Conservation (phyloP, 2,797 vertebrate genomes). For the Melanotaenia maccullochi region DNA sequence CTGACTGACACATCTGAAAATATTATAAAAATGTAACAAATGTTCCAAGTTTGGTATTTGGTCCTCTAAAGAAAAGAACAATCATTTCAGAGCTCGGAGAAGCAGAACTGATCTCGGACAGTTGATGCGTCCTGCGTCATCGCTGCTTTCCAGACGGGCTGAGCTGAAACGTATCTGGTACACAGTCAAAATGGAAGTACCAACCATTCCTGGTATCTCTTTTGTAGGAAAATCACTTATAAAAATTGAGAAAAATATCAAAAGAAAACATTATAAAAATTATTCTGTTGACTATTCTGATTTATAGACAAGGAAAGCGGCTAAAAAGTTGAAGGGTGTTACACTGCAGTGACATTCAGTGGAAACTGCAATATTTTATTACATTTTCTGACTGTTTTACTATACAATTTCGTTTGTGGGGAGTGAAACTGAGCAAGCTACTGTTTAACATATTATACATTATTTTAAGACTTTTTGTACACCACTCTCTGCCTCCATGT, state of each 20-base stretch:
- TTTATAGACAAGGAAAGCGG: slow-evolving; percentile 62
- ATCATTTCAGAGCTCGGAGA: slow-evolving; percentile 51
- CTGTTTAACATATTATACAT: slow-evolving; percentile 46
- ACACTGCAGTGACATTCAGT: slow-evolving; percentile 70
- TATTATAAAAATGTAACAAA: slow-evolving; percentile 77
- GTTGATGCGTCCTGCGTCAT: slow-evolving; percentile 15
- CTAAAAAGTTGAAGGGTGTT: slow-evolving; percentile 66
- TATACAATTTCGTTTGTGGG: slow-evolving; percentile 28
- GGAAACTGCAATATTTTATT: slow-evolving; percentile 55
- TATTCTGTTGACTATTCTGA: slow-evolving; percentile 77
- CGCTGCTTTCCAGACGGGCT: slow-evolving; percentile 35
- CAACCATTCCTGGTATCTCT: slow-evolving; percentile 66
- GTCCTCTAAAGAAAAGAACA: slow-evolving; percentile 71
- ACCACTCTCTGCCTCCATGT: slow-evolving; percentile 10
- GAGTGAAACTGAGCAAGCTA: slow-evolving; percentile 37
- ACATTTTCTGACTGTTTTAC: slow-evolving; percentile 47
- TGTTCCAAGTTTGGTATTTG: slow-evolving; percentile 78
- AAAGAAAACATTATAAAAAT: slow-evolving; percentile 87
- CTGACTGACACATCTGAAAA: slow-evolving; percentile 63
- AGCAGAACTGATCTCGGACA: slow-evolving; percentile 31
- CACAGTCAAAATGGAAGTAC: slow-evolving; percentile 72
- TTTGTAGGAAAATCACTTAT: slow-evolving; percentile 78
- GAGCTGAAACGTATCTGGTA: slow-evolving; percentile 63
- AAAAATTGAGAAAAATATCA: slow-evolving; percentile 84
- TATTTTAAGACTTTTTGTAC: slow-evolving; percentile 60